Conservation (phyloP, 2,888 invertebrate species). For the Limulus polyphemus region DNA sequence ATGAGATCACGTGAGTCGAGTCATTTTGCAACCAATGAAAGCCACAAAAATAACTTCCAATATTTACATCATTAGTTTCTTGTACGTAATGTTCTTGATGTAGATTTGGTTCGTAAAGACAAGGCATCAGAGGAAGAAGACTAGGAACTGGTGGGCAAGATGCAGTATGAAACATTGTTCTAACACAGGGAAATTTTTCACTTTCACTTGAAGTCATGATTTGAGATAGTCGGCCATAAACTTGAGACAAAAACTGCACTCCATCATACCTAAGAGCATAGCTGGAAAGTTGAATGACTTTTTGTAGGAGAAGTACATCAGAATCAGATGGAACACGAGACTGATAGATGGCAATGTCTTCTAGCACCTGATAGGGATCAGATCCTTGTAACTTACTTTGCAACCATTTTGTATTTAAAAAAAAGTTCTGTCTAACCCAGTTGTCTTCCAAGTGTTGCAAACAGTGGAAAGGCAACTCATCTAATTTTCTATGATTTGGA, state of each 20-base stretch:
- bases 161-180: conserved; percentile 18
- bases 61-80: too few species aligned
- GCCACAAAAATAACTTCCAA: conserved; percentile 43
- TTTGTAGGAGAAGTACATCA: conserved; percentile 40
- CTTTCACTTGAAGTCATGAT: conserved; percentile 30
- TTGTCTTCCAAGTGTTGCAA: conserved; percentile 1
- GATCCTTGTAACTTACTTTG: conserved; percentile 58
- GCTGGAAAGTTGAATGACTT: conserved; percentile 56
- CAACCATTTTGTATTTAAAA: conserved; percentile 64
- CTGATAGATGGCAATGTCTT: conserved; percentile 16
- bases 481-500: conserved; percentile 57
- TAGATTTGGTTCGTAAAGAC: conserved; percentile 2
- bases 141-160: conserved; percentile 45
- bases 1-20: conserved; percentile 58
- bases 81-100: conserved; percentile 16
- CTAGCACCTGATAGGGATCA: conserved; percentile 19
- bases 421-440: conserved; percentile 51
- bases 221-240: conserved; percentile 40
- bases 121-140: conserved; percentile 42
- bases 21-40: conserved; percentile 51
- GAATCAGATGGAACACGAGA: conserved; percentile 29
- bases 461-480: conserved; percentile 52
- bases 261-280: conserved; percentile 66
- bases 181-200: conserved; percentile 20
- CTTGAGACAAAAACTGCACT: conserved; percentile 63